These are phyloP conservation scores for Upupa epops DNA, from an alignment of 2,113 vertebrate species.

Conservation along the genomic window DNA sequence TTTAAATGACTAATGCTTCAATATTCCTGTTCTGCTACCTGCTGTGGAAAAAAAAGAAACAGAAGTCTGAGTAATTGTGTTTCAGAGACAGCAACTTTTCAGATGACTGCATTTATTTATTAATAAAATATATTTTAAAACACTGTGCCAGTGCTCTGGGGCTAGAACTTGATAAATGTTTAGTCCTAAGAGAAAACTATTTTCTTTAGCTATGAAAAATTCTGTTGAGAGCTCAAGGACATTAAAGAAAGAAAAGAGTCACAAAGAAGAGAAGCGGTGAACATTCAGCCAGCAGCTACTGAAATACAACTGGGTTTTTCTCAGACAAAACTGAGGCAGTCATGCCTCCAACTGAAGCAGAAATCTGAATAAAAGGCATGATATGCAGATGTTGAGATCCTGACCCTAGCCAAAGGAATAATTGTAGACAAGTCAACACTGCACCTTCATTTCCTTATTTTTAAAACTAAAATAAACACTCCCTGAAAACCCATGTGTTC, in stretches of 20 bases:
- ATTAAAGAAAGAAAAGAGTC: background rate
- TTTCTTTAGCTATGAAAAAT: background rate
- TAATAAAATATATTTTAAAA: conserved; percentile 6
- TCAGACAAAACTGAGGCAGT: background rate
- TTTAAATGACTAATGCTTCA: conserved; percentile 32
- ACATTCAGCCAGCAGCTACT: background rate
- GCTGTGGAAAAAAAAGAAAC: conserved; percentile 17
- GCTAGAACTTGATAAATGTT: background rate
- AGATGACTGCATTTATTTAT: conserved; percentile 27
- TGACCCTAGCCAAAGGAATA: background rate
- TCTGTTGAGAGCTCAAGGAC: background rate
- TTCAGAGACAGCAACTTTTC: conserved; percentile 36
- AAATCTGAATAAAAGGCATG: background rate
- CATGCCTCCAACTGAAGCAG: background rate
- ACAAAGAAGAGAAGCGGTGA: background rate
- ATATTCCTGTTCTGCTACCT: conserved; percentile 9
- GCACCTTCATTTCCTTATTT: background rate
- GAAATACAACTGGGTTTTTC: background rate
- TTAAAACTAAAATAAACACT: background rate
- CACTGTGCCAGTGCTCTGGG: background rate
- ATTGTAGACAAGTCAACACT: background rate
- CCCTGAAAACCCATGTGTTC: background rate
- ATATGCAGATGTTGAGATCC: background rate
- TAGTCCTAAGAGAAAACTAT: background rate
- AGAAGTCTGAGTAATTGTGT: background rate